Evolutionary conservation across 2,888 invertebrate species (phyloP).

Genomic region (Frankliniella intonsa): DNA sequence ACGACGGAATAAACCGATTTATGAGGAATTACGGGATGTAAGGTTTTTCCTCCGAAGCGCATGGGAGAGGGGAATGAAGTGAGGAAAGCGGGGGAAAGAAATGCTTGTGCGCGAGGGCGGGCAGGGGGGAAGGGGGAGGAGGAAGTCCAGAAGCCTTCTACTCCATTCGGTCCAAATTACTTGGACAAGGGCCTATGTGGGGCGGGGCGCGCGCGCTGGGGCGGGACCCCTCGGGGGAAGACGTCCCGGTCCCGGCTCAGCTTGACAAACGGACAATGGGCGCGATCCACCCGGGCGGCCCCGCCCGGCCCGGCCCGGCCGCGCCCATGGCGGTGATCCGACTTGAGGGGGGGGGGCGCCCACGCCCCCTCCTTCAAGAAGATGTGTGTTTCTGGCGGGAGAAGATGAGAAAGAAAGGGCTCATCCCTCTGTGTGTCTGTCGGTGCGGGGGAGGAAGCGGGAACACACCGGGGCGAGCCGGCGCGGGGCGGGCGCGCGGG

Average conservation of each 20-base stretch:
- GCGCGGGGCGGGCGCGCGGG: not conserved
- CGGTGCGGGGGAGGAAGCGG: not conserved
- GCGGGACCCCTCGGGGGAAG: not conserved
- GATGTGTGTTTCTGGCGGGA: no score
- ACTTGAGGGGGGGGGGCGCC: not conserved
- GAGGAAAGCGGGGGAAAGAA: no score
- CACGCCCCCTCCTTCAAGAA: not conserved
- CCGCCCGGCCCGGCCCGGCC: not conserved
- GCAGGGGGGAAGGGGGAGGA: not conserved
- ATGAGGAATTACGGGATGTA: not conserved
- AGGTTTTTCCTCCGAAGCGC: no score
- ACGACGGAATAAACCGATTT: not conserved
- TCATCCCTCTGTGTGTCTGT: not conserved
- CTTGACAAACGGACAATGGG: constrained; percentile 19
- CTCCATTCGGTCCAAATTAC: not conserved
- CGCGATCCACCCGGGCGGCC: not conserved
- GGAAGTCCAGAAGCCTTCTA: not conserved
- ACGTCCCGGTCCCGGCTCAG: not conserved
- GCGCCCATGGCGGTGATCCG: not conserved
- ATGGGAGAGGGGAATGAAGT: no score
- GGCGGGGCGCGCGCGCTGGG: not conserved
- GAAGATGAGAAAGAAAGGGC: no score
- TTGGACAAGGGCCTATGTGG: not conserved
- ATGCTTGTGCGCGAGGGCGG: not conserved
- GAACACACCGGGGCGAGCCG: not conserved